Evolutionary conservation across 2,113 vertebrate species (phyloP).

Genomic region (Geothlypis trichas): DNA sequence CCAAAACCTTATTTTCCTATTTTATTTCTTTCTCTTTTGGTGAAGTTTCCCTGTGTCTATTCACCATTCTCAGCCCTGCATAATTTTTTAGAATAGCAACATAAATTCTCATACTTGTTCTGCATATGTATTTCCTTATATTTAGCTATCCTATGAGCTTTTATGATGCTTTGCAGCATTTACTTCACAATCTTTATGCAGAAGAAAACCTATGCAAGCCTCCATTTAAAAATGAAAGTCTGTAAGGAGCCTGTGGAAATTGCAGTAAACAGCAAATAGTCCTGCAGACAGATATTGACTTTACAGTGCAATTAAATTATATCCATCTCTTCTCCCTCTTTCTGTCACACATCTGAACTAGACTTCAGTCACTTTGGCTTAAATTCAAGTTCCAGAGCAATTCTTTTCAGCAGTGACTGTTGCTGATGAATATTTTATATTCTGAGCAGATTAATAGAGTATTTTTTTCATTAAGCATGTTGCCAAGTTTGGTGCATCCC

Average conservation of each 20-base stretch:
- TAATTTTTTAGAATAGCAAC: neutral
- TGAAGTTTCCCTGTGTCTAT: neutral
- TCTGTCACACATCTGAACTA: neutral
- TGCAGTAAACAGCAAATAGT: slow-evolving; percentile 30
- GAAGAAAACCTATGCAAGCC: neutral
- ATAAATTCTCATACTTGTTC: neutral
- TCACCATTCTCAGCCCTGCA: neutral
- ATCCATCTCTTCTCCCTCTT: neutral
- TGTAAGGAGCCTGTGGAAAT: neutral
- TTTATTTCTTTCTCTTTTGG: neutral
- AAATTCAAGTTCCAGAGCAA: neutral
- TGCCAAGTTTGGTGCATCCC: neutral
- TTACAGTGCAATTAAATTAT: neutral
- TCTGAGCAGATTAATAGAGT: neutral
- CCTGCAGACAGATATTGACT: neutral
- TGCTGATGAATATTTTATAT: neutral
- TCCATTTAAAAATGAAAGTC: neutral
- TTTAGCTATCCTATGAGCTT: neutral
- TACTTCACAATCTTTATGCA: neutral
- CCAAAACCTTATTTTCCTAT: neutral
- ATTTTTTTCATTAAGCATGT: neutral
- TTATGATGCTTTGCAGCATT: neutral
- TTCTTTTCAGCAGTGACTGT: neutral
- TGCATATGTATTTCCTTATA: neutral
- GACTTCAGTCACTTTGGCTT: neutral